These are phyloP conservation scores for Diglossa cyanea DNA, from an alignment of 2,797 vertebrate genomes.

Conservation along the genomic window DNA sequence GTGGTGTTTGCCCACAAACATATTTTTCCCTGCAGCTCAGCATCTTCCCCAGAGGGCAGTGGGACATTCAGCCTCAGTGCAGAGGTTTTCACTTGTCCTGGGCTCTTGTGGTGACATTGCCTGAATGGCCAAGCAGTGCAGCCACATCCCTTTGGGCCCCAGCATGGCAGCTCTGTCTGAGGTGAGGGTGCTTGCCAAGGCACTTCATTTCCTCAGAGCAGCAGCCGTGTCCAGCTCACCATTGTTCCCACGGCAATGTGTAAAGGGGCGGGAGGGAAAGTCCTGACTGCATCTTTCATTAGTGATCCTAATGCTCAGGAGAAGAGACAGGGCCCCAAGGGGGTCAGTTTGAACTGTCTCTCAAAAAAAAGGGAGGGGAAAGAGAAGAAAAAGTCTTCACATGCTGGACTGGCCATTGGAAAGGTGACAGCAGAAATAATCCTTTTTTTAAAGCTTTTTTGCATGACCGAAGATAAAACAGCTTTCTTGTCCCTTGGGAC, in stretches of 20 bases:
- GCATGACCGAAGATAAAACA: neutral
- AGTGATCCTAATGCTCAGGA: neutral
- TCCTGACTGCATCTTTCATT: neutral
- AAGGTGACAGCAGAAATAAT: neutral
- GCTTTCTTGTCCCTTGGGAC: neutral
- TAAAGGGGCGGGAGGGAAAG: neutral
- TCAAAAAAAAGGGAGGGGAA: neutral
- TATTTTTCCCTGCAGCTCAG: neutral
- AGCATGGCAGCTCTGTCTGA: fast-evolving
- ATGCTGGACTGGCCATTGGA: neutral
- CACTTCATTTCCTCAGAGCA: neutral
- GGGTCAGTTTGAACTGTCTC: neutral
- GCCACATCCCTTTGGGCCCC: neutral
- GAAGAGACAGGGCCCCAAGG: neutral
- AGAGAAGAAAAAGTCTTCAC: neutral
- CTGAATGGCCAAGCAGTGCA: neutral
- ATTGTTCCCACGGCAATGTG: neutral
- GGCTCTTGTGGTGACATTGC: neutral
- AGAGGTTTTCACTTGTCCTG: neutral
- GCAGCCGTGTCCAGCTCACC: neutral
- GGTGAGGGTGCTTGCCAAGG: neutral
- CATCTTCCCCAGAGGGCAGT: neutral
- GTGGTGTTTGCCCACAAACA: neutral
- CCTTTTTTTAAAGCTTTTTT: neutral
- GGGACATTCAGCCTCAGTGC: neutral